Conservation (phyloP, 2,888 invertebrate genomes). For the Eupithecia vulgata region DNA sequence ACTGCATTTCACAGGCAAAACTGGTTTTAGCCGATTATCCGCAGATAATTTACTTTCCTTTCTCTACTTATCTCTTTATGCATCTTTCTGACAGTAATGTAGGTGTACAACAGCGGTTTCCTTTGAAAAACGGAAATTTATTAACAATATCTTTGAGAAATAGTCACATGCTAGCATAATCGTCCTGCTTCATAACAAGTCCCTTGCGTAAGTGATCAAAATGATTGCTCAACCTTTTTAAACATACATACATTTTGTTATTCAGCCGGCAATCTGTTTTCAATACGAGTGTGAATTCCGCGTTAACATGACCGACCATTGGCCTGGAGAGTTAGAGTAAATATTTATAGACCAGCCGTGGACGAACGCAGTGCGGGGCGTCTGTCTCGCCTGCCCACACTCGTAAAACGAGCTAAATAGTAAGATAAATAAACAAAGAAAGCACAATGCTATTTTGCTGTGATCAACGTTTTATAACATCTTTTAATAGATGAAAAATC, state of each 20-base stretch:
- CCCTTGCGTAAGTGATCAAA: not conserved
- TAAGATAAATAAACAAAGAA: constrained; percentile 33
- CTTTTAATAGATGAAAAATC: constrained; percentile 2
- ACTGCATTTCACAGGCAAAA: constrained; percentile 18
- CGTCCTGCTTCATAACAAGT: not conserved
- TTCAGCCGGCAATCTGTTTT: constrained; percentile 17
- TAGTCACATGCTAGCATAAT: not conserved
- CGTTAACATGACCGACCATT: constrained; percentile 76
- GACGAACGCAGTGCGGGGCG: constrained; percentile 40
- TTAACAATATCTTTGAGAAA: not conserved
- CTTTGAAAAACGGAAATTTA: not conserved
- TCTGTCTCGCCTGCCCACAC: constrained; percentile 34
- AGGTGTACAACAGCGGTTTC: not conserved
- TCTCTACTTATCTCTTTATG: constrained; percentile 2
- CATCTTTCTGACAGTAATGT: not conserved
- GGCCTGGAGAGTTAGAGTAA: constrained; percentile 81
- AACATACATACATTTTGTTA: not conserved
- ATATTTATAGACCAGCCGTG: constrained; percentile 77
- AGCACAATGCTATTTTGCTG: constrained; percentile 27
- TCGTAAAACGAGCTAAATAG: constrained; percentile 37
- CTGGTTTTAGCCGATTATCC: constrained; percentile 18
- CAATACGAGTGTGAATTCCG: constrained; percentile 47
- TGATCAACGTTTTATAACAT: constrained; percentile 11
- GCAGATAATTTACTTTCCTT: constrained; percentile 10
- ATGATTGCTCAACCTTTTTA: not conserved